Base-by-base conservation (phyloP, 1,140 invertebrate genomes). In the Glomeris maerens region DNA sequence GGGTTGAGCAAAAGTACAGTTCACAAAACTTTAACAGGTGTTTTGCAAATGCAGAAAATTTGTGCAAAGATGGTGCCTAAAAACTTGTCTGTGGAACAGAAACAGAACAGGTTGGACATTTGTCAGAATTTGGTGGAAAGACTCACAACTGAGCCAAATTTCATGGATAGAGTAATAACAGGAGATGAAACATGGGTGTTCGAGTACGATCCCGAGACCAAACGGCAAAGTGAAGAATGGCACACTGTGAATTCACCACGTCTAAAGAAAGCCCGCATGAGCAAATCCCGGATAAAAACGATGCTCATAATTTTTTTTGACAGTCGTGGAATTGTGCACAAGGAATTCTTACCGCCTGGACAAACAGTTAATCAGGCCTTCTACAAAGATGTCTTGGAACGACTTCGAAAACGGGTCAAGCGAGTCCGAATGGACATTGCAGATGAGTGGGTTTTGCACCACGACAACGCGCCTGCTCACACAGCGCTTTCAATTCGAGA, bases 291-390 rank as follows among this genome's bases (percentile, higher is more conserved):
- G 27, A 47, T 61, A 31, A 64, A 65, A 49, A 56, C 56, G 2
- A 63, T 63, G 57, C 49, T 63, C 41, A 59, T 60, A 55, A 29
- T 46, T 54, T 64, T 62, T 52, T 66, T 65, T 50, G 53, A 63
- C 45, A 39, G 13, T 17, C 45, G 45, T 27, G 58, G 57, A 1
- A 45, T 64, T 4, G 55, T 64, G n/a, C 57, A 65, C 50, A 42
- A 55, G 22, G 56, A 64, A 51, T 64, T 60, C 45, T n/a, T n/a
- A n/a, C n/a, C n/a, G n/a, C n/a, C n/a, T n/a, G n/a, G n/a, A n/a
- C n/a, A n/a, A n/a, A n/a, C n/a, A n/a, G n/a, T n/a, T n/a, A n/a
- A n/a, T n/a, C n/a, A n/a, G n/a, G n/a, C n/a, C n/a, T n/a, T n/a
- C n/a, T n/a, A n/a, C n/a, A n/a, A n/a, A n/a, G n/a, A n/a, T n/a